Conservation (phyloP, 2,888 invertebrate species). For the Lasioglossum leucozonium region DNA sequence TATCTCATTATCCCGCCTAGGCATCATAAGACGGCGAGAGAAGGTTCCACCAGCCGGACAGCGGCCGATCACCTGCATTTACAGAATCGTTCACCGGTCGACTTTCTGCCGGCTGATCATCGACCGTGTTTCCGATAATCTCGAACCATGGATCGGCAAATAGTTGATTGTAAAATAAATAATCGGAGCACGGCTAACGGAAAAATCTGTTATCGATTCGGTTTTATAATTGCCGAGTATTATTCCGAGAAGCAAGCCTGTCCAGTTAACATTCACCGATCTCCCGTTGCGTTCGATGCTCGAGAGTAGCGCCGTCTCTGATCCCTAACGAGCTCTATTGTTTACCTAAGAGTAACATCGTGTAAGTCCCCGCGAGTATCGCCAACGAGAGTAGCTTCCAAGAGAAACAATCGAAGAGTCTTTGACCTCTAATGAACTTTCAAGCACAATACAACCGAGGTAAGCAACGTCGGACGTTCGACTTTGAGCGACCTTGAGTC, state of each 20-base stretch:
- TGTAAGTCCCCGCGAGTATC: not conserved
- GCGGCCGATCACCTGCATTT: constrained; percentile 16
- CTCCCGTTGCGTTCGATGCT: not conserved
- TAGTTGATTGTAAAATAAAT: not conserved
- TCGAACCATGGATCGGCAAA: not conserved
- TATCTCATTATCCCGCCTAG: constrained; percentile 13
- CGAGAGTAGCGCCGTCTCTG: not conserved
- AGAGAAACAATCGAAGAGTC: not conserved
- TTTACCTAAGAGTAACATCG: not conserved
- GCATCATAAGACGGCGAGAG: not conserved
- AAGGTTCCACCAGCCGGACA: not conserved
- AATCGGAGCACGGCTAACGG: not conserved
- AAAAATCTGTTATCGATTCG: not conserved
- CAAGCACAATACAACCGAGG: not conserved
- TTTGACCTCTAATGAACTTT: not conserved
- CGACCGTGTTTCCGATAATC: not conserved
- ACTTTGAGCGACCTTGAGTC: not conserved
- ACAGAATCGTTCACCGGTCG: not conserved
- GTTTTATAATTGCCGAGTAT: not conserved
- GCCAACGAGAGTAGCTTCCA: not conserved
- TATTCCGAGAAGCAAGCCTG: not conserved
- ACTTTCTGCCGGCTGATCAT: not conserved
- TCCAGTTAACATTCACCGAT: not conserved
- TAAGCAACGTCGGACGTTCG: not conserved
- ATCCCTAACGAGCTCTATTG: constrained; percentile 2